Conservation (phyloP, 2,888 invertebrate species). For the Helicoverpa assulta region DNA sequence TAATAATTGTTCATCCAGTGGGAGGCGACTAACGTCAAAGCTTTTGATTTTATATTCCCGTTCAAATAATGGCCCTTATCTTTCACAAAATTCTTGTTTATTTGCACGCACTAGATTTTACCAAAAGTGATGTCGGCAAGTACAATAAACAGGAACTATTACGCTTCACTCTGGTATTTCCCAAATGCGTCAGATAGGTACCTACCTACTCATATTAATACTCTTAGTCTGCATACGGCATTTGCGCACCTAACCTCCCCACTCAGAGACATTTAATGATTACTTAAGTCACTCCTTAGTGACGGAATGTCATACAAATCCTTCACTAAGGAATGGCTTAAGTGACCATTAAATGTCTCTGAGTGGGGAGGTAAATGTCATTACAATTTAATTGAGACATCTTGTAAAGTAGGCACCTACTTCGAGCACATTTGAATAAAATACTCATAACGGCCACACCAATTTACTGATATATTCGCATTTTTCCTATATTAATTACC, state of each 20-base stretch:
- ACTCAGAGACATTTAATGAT: too few relatives aligned
- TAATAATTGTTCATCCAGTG: too few relatives aligned
- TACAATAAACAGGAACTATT: conserved; percentile 3
- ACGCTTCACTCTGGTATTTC: conserved; percentile 14
- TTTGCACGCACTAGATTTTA: not conserved
- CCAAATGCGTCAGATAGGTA: conserved; percentile 39
- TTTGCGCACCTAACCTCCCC: conserved; percentile 21
- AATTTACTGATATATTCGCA: conserved; percentile 1
- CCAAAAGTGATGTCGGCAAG: not conserved
- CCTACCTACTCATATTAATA: conserved; percentile 7
- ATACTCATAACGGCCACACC: not conserved
- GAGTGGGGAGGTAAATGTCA: too few relatives aligned
- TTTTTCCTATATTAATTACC: conserved; percentile 23
- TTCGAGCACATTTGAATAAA: conserved; percentile 8
- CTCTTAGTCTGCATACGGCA: conserved; percentile 2
- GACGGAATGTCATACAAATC: too few relatives aligned
- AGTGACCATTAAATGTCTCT: too few relatives aligned
- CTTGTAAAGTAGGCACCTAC: not conserved
- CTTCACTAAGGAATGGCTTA: too few relatives aligned
- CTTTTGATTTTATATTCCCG: not conserved
- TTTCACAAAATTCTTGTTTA: not conserved
- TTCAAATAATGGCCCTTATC: not conserved
- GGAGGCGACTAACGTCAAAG: too few relatives aligned
- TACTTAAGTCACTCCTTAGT: too few relatives aligned
- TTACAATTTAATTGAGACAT: conserved; percentile 24